These are phyloP conservation scores for Leptoteleia sp. DNA, from an alignment of 1,140 invertebrate genomes.

Conservation along the genomic window DNA sequence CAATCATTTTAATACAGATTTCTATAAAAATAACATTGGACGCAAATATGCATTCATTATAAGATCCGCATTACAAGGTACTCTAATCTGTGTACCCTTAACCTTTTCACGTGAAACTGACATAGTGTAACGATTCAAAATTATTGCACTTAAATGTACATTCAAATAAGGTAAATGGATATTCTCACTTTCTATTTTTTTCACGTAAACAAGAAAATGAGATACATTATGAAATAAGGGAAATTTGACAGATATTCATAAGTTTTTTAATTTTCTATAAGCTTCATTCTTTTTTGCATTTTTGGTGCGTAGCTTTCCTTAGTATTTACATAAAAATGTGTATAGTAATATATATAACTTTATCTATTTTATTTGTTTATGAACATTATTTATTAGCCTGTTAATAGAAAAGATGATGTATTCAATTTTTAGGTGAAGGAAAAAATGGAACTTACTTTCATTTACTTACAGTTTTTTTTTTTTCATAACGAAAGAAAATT, in stretches of 20 bases:
- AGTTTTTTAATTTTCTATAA: not conserved
- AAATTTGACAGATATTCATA: slow-evolving; percentile 12
- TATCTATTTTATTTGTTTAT: slow-evolving; percentile 7
- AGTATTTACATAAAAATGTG: not conserved
- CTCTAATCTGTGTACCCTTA: slow-evolving; percentile 30
- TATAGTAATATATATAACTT: slow-evolving; percentile 1
- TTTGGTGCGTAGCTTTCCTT: too few species aligned
- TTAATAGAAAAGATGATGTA: too few species aligned
- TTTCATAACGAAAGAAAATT: too few species aligned
- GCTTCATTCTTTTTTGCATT: too few species aligned
- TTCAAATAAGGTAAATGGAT: slow-evolving; percentile 24
- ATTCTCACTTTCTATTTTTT: slow-evolving; percentile 40
- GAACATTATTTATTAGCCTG: too few species aligned
- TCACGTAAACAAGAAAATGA: slow-evolving; percentile 13
- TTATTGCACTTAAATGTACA: slow-evolving; percentile 22
- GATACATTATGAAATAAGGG: slow-evolving; percentile 28
- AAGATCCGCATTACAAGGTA: slow-evolving; percentile 8
- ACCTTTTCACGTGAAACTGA: slow-evolving; percentile 28
- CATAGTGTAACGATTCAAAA: slow-evolving; percentile 13
- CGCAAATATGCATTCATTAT: slow-evolving; percentile 5
- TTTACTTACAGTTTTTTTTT: too few species aligned
- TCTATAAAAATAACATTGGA: slow-evolving; percentile 17
- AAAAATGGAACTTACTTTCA: too few species aligned
- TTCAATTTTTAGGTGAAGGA: too few species aligned
- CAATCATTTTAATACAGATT: not conserved